These are phyloP conservation scores for Chionoecetes opilio DNA, from an alignment of 1,140 invertebrate genomes.

Conservation along the genomic window DNA sequence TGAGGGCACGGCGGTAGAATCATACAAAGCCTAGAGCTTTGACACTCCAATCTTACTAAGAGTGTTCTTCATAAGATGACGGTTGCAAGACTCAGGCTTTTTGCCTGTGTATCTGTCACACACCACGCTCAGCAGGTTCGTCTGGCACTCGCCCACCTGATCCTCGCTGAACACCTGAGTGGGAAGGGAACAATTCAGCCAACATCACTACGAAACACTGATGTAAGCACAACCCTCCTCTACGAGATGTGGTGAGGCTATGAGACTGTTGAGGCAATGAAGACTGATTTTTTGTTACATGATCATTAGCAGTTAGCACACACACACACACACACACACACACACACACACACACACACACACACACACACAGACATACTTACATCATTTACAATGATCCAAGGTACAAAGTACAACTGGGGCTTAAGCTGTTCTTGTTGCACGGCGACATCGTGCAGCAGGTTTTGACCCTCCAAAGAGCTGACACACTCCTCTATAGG, in stretches of 20 bases:
- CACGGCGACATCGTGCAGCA: constrained; percentile 77
- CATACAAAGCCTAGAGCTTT: neutral
- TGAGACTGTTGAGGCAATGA: too few species aligned
- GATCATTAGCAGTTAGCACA: neutral
- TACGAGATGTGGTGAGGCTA: too few species aligned
- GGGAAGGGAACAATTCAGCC: too few species aligned
- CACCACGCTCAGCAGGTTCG: constrained; percentile 68
- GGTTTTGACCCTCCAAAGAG: constrained; percentile 76
- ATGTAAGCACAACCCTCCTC: too few species aligned
- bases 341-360: neutral
- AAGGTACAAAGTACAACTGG: constrained; percentile 77
- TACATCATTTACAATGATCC: constrained; percentile 81
- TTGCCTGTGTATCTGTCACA: constrained; percentile 69
- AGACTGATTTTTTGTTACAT: too few species aligned
- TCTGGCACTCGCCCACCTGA: constrained; percentile 68
- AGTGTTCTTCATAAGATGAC: neutral
- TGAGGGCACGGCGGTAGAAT: too few species aligned
- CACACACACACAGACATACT: constrained; percentile 44
- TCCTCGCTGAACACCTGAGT: constrained; percentile 73
- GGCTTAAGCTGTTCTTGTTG: constrained; percentile 78
- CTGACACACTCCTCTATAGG: constrained; percentile 78
- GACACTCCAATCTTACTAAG: neutral
- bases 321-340: neutral
- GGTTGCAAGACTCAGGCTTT: neutral
- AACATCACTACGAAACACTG: too few species aligned